A percentile compares a stretch with the other conserved stretches of the same genome.
These are phyloP conservation scores for Metalampra italica DNA, from an alignment of 2,888 invertebrate genomes.

Conservation along the genomic window DNA sequence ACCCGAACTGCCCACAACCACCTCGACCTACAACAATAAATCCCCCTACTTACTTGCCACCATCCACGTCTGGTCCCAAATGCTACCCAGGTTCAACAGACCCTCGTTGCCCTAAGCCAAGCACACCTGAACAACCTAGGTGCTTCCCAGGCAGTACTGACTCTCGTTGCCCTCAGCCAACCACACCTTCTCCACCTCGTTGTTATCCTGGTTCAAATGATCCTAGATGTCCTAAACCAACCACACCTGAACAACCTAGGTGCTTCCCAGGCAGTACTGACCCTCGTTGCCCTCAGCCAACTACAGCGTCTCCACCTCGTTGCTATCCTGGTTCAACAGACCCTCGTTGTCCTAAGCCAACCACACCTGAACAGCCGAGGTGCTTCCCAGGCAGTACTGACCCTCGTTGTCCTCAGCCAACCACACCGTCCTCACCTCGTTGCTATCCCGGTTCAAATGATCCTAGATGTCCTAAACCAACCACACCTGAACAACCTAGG, in stretches of 20 bases:
- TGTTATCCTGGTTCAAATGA: slow-evolving; percentile 32
- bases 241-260: slow-evolving; percentile 22
- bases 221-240: slow-evolving; percentile 19
- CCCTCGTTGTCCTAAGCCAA: slow-evolving; percentile 28
- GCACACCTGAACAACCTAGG: slow-evolving; percentile 16
- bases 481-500: slow-evolving; percentile 11
- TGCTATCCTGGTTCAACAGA: slow-evolving; percentile 24
- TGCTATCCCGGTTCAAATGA: slow-evolving; percentile 36
- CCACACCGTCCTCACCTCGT: slow-evolving; percentile 12
- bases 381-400: slow-evolving; percentile 29
- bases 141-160: slow-evolving; percentile 37
- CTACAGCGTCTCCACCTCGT: slow-evolving; percentile 22
- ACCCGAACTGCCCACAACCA: slow-evolving; percentile 19
- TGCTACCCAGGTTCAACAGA: slow-evolving; percentile 25
- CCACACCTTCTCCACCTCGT: slow-evolving; percentile 21
- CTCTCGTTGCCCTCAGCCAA: slow-evolving; percentile 23
- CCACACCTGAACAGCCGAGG: slow-evolving; percentile 20
- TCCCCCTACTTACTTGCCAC: slow-evolving; percentile 19
- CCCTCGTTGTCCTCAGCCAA: slow-evolving; percentile 30
- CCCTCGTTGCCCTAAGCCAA: slow-evolving; percentile 24
- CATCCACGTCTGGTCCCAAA: slow-evolving; percentile 11
- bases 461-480: slow-evolving; percentile 28
- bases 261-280: slow-evolving; percentile 45
- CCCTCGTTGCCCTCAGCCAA: slow-evolving; percentile 24
- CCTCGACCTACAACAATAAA: slow-evolving; percentile 18